Base-by-base conservation (phyloP, 2,888 invertebrate species). In the Trileptium ribeirensis region DNA sequence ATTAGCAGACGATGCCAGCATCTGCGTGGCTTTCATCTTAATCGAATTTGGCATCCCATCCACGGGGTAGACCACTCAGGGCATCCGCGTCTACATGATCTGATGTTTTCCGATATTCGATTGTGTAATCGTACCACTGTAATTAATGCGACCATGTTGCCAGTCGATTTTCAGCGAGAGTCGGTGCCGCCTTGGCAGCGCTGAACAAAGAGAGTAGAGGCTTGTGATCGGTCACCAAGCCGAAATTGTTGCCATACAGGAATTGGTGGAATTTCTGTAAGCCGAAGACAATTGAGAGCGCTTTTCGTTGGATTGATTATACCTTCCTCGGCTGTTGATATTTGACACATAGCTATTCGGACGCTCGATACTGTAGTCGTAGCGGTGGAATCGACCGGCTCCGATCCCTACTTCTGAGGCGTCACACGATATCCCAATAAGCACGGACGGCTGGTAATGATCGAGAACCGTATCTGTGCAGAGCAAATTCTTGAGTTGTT, bases 161-260 rank as follows among this genome's bases (percentile, higher is more conserved):
- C 34, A 86, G 81, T 29, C 85, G 80, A 3, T 83, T 83, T 29
- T 86, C 85, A 33, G 86, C 84, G 77, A 85, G 81, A 29, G 84
- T 81, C 38, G 86, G 85, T 29, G 86, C 81, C 8, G 84, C 85
- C 74, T 64, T 84, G 67, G 84, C 84, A 3, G 86, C 84, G 51
- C 84, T 83, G n/a, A 87, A 83, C 15, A 87, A 83, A 1, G 79
- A 80, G 0, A 82, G 87, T 2, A 90, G 82, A 0, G 89, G 88
- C 80, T 89, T 86, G 82, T 89, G 88, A 83, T 89, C 89, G 0
- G 89, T 89, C 2, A 86, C 67, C 24, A 90, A 83, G 1, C 87
- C 87, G 82, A 90, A 90, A 37, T 86, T 85, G 39, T 86, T 83
- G 1, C 88, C 89, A 82, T 84, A 88, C 89, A 77, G n/a, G 83